Evolutionary conservation across 1,140 invertebrate species (phyloP).

Genomic region (Formica selysi): DNA sequence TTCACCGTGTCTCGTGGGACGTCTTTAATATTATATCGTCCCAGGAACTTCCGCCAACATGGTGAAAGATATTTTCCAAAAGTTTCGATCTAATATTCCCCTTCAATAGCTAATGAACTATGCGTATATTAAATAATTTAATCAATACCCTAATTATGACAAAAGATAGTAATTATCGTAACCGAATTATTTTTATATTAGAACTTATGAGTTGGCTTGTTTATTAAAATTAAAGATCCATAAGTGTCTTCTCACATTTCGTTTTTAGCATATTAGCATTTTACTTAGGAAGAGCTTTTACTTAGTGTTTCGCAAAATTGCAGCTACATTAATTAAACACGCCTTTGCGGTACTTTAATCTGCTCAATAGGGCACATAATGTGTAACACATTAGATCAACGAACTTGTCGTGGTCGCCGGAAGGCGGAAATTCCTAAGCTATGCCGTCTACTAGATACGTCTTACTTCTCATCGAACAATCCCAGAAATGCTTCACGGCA

Average conservation of each 20-base stretch:
- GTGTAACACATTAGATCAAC: slow-evolving; percentile 52
- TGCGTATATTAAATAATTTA: not conserved
- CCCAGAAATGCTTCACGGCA: slow-evolving; percentile 51
- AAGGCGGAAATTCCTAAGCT: slow-evolving; percentile 52
- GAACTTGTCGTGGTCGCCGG: slow-evolving; percentile 52
- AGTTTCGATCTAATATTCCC: slow-evolving; percentile 6
- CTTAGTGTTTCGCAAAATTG: not conserved
- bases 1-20: slow-evolving; percentile 19
- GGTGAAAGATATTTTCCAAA: slow-evolving; percentile 46
- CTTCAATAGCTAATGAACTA: not conserved
- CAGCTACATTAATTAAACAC: not conserved
- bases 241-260: not conserved
- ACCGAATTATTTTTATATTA: not conserved
- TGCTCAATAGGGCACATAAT: not conserved
- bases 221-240: not conserved
- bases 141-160: not conserved
- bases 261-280: not conserved
- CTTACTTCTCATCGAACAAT: slow-evolving; percentile 60
- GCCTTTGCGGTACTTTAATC: not conserved
- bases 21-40: slow-evolving; percentile 48
- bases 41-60: slow-evolving; percentile 37
- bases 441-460: slow-evolving; percentile 60
- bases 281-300: not conserved
- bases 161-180: not conserved
- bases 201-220: not conserved